Percentiles rank a stretch among this genome's conserved stretches.
phyloP scores from a whole-genome alignment of 2,888 invertebrate genomes.

The Laspeyria flexula region DNA sequence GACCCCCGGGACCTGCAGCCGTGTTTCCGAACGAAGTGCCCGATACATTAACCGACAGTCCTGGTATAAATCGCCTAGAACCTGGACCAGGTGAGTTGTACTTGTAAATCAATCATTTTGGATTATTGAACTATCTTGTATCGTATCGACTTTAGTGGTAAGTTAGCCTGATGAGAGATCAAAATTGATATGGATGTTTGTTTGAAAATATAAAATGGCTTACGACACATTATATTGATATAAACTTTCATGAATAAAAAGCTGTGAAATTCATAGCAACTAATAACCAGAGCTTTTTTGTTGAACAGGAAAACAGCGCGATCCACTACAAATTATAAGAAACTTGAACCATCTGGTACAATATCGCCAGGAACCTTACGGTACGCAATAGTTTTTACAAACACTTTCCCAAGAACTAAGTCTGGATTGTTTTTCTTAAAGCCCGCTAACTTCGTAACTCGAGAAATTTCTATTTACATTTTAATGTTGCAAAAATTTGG shows the following conservation, averaged over 20 bases:
- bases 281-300: too few species aligned
- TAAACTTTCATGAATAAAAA: too few species aligned
- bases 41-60: slow-evolving; percentile 77
- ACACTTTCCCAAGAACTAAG: slow-evolving; percentile 30
- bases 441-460: slow-evolving; percentile 25
- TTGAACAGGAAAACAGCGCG: slow-evolving; percentile 71
- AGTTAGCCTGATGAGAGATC: too few species aligned
- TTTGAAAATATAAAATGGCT: too few species aligned
- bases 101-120: too few species aligned
- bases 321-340: slow-evolving; percentile 74
- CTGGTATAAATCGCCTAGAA: slow-evolving; percentile 70
- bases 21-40: slow-evolving; percentile 63
- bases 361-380: slow-evolving; percentile 72
- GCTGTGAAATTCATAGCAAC: too few species aligned
- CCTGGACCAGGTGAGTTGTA: slow-evolving; percentile 58
- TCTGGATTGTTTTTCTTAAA: slow-evolving; percentile 37
- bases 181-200: too few species aligned
- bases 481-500: slow-evolving; percentile 38
- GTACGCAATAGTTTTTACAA: slow-evolving; percentile 56
- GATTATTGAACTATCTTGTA: too few species aligned
- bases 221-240: too few species aligned
- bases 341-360: slow-evolving; percentile 75
- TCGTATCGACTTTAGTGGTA: too few species aligned
- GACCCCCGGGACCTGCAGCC: slow-evolving; percentile 77
- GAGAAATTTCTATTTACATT: slow-evolving; percentile 36